Base-by-base conservation (phyloP, 2,113 vertebrate genomes). In the Dolichotis patagonum region DNA sequence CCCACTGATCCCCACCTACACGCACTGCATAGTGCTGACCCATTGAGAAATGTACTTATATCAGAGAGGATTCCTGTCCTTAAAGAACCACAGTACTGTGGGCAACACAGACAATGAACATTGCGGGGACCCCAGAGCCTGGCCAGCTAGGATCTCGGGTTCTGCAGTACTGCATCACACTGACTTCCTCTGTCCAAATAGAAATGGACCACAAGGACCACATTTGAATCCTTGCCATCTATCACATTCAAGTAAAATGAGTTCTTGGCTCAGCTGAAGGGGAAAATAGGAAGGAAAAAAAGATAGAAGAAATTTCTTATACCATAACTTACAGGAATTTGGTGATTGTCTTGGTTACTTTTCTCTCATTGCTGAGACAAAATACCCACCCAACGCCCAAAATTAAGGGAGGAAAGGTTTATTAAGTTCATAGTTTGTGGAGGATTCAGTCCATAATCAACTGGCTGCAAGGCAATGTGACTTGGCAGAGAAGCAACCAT, bases 1-100 rank as follows among this genome's bases (percentile, higher is more conserved):
- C 12, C 75, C 78, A 65, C 7, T 71, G 56, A 96, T n/a, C 24
- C 32, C 32, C 80, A 86, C 6, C 54, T 58, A 26, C 22, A n/a
- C 0, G 4, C 35, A 88, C 12, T 35, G 8, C 0, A 49, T 3
- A 10, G 14, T 13, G 30, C 12, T 10, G 24, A 38, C 30, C 20
- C 16, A 43, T 16, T 56, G 30, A 80, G 10, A 67, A 62, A 92
- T 26, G 49, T 49, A 38, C 67, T 86, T 38, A 1, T 11, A 67
- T 38, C 14, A 77, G 0, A 14, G 19, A 49, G 17, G 13, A 84
- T 26, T 92, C 49, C 28, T 60, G 62, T 80, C 9, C 67, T 84
- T 62, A 89, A 46, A 86, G 58, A 63, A 49, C 16, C 41, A 84
- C 5, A 60, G 7, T 22, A 20, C 17, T 88, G 9, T 1, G 6